Base-by-base conservation (phyloP, 2,113 vertebrate genomes). In the Gila orcuttii region DNA sequence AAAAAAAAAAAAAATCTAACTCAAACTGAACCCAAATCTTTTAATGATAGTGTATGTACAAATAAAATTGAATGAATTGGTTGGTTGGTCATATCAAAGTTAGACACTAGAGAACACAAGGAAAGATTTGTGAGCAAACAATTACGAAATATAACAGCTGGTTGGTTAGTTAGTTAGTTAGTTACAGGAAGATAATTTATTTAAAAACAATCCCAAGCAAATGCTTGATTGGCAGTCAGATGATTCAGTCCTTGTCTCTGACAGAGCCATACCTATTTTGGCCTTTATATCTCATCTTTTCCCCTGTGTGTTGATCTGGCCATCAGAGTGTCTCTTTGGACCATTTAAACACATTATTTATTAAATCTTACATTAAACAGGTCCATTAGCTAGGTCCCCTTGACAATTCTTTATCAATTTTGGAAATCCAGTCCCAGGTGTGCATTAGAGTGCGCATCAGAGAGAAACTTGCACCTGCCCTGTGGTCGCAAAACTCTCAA, bases 271-370 rank as follows among this genome's bases (percentile, higher is more conserved):
- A 62, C 0, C 36, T 25, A 1, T 45, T 80, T 39, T 17, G 11
- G 25, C n/a, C 33, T 39, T 31, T 23, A 79, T 12, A 25, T 23
- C 23, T 55, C 80, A 69, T 69, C 62, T 69, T 17, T 28, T 82
- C 45, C 45, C 25, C 19, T 50, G 62, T 52, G 62, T 52, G 75
- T 55, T 55, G 17, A 33, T 69, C 17, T 50, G 45, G 28, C 80
- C 77, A 42, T 60, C 55, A 15, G 21, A 78, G 75, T 33, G 50
- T 57, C 77, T 52, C 45, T 69, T 69, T 69, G 10, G 31, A 69
- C 80, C 45, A 69, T 82, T 68, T 31, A 82, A 33, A 69, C 80
- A 69, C 9, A 82, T 68, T 66, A 82, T 69, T 50, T 23, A 52
- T 50, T 66, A n/a, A 11, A 66, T 66, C 39, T 45, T 25, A 66